Percentiles rank a stretch among this genome's conserved stretches.
Evolutionary conservation across 2,113 vertebrate species (phyloP).

Genomic region (Xiphias gladius): DNA sequence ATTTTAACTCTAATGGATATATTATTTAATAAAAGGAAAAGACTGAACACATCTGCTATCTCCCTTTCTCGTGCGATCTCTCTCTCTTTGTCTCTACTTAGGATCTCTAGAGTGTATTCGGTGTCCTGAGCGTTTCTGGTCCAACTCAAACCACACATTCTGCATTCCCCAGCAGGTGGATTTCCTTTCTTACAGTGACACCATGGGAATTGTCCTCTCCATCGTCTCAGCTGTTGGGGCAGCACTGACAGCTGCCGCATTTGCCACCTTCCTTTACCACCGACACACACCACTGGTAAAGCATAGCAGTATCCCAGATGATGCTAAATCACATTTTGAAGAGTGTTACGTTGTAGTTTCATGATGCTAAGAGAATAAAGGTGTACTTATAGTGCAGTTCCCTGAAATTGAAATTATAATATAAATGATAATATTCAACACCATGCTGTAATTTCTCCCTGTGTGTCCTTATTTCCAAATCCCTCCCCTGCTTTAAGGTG

Average conservation of each 20-base stretch:
- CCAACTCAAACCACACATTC: conserved; percentile 52
- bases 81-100: conserved; percentile 31
- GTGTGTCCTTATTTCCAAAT: not conserved
- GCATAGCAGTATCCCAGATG: not conserved
- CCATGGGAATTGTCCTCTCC: conserved; percentile 64
- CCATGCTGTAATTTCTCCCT: not conserved
- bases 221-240: conserved; percentile 62
- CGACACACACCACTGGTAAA: conserved; percentile 60
- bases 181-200: conserved; percentile 68
- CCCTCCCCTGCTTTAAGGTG: conserved; percentile 27
- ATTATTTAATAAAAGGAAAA: not conserved
- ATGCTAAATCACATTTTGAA: conserved; percentile 10
- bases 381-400: not conserved
- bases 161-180: conserved; percentile 71
- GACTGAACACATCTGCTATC: not conserved
- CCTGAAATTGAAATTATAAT: not conserved
- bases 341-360: not conserved
- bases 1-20: not conserved
- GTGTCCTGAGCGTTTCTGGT: conserved; percentile 74
- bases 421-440: not conserved
- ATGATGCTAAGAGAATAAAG: not conserved
- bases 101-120: conserved; percentile 46
- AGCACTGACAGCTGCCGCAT: conserved; percentile 52
- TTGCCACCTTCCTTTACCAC: conserved; percentile 54
- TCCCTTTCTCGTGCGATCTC: not conserved